phyloP scores from a whole-genome alignment of 2,888 invertebrate species.

The Subacronicta megacephala region DNA sequence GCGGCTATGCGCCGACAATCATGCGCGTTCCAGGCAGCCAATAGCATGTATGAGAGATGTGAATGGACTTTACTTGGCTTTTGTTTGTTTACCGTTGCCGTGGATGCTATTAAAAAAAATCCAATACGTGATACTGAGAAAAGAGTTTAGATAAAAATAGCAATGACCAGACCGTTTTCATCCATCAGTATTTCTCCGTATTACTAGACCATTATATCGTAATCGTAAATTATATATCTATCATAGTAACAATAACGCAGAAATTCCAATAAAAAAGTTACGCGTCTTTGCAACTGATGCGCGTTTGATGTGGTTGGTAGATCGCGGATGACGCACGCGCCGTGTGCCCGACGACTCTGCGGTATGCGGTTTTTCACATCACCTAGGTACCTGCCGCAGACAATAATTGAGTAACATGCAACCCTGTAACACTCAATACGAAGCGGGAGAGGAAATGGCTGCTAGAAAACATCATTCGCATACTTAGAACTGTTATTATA shows the following conservation, averaged over 20 bases:
- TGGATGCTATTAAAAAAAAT: too few relatives aligned
- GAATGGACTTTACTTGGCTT: neutral
- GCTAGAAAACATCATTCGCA: conserved; percentile 50
- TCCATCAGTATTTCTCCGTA: conserved; percentile 22
- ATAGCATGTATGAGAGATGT: conserved; percentile 17
- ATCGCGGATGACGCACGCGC: conserved; percentile 50
- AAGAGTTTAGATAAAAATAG: too few relatives aligned
- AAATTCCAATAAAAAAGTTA: conserved; percentile 27
- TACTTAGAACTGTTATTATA: conserved; percentile 61
- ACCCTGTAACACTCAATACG: conserved; percentile 52
- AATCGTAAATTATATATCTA: conserved; percentile 14
- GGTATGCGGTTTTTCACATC: conserved; percentile 79
- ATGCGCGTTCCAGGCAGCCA: conserved; percentile 16
- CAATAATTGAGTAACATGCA: conserved; percentile 57
- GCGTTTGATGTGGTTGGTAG: conserved; percentile 59
- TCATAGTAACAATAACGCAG: conserved; percentile 28
- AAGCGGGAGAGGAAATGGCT: conserved; percentile 67
- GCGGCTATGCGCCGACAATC: conserved; percentile 29
- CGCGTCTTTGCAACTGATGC: conserved; percentile 49
- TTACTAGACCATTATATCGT: conserved; percentile 30
- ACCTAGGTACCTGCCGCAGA: conserved; percentile 69
- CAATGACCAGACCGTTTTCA: too few relatives aligned
- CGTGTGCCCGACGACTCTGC: conserved; percentile 62
- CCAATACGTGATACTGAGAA: too few relatives aligned
- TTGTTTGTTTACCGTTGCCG: neutral